phyloP scores from a whole-genome alignment of 2,888 invertebrate species.

The Nomada lathburiana region DNA sequence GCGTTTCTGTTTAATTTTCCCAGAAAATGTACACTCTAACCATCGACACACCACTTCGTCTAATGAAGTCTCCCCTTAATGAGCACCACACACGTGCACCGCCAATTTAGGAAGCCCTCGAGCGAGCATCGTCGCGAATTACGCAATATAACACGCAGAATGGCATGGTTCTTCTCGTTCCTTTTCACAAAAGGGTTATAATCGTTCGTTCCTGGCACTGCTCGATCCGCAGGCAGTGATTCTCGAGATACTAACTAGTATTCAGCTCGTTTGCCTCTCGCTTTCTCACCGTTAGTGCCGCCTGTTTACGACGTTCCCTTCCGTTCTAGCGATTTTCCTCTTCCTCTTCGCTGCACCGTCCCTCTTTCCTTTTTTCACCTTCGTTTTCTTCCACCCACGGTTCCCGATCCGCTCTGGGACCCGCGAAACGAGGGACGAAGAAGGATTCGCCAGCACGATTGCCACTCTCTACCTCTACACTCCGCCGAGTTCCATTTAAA shows the following conservation, averaged over 20 bases:
- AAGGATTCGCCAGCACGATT: slow-evolving; percentile 13
- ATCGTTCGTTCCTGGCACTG: slow-evolving; percentile 17
- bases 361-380: slow-evolving; percentile 37
- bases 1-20: not conserved
- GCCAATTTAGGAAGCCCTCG: slow-evolving; percentile 12
- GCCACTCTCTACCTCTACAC: slow-evolving; percentile 4
- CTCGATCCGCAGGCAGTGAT: slow-evolving; percentile 9
- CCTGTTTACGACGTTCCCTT: slow-evolving; percentile 49
- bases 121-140: slow-evolving; percentile 13
- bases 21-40: not conserved
- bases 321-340: slow-evolving; percentile 46
- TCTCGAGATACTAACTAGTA: slow-evolving; percentile 6
- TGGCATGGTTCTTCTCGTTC: too few relatives aligned
- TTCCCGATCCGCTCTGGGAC: not conserved
- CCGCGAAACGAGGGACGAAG: slow-evolving; percentile 9
- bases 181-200: not conserved
- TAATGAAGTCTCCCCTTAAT: slow-evolving; percentile 2
- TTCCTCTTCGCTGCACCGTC: slow-evolving; percentile 58
- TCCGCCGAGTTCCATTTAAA: slow-evolving; percentile 2
- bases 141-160: not conserved
- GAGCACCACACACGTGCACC: slow-evolving; percentile 2
- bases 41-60: not conserved
- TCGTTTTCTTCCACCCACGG: slow-evolving; percentile 4
- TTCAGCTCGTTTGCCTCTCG: slow-evolving; percentile 47
- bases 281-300: slow-evolving; percentile 56